Conservation (phyloP, 2,113 vertebrate genomes). For the Ophthalmolycus amberensis region DNA sequence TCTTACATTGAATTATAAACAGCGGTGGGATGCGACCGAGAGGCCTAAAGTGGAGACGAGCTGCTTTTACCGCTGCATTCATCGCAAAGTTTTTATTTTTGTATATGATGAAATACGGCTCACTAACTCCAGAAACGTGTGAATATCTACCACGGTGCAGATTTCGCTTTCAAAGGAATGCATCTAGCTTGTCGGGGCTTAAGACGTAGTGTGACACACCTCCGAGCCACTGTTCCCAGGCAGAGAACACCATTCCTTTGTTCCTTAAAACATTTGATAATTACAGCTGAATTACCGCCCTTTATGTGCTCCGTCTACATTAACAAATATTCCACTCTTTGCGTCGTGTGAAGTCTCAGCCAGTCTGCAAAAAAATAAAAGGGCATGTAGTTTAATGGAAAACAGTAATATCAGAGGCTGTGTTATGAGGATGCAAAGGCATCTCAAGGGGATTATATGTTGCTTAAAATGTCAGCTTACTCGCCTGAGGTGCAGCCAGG, state of each 20-base stretch:
- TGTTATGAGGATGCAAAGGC: conserved; percentile 48
- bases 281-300: conserved; percentile 27
- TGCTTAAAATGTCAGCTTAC: conserved; percentile 58
- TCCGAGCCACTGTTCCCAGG: conserved; percentile 54
- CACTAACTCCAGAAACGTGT: neutral
- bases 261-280: conserved; percentile 68
- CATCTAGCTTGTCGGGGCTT: conserved; percentile 18
- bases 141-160: neutral
- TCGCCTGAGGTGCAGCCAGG: conserved; percentile 57
- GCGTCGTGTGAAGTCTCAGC: conserved; percentile 38
- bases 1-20: neutral
- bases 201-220: conserved; percentile 38
- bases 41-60: neutral
- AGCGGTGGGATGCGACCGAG: neutral
- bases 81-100: neutral
- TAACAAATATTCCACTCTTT: conserved; percentile 18
- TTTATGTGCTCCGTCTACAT: conserved; percentile 20
- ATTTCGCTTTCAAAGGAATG: conserved; percentile 37
- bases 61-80: neutral
- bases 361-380: neutral
- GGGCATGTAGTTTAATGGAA: conserved; percentile 27
- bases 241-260: conserved; percentile 63
- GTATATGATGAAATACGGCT: neutral
- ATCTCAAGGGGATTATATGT: conserved; percentile 57
- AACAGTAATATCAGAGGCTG: conserved; percentile 47